Evolutionary conservation across 2,797 vertebrate genomes (phyloP), one percentile per base, ranked within the genome.

Genomic region (Diplodus sargus): DNA sequence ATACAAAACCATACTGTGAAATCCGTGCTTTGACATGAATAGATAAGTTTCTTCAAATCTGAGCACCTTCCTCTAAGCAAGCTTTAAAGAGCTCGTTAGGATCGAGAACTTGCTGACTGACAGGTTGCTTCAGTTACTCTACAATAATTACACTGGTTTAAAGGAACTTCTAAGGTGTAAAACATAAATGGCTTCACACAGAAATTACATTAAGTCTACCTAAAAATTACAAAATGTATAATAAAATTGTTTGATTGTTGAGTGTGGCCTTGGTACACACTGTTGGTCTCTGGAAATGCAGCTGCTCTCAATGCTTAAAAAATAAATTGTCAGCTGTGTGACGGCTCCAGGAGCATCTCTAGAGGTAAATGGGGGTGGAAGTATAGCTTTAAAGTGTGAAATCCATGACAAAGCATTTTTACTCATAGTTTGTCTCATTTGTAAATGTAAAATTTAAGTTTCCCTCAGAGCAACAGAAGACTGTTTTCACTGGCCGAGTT

Each of bases 1-100:
- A 73, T 73, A 83, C 61, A 74, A 84, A 78, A 61, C 23, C 43
- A 75, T 74, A 42, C 56, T 71, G 53, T 57, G 14, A 51, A 65
- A 20, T 63, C n/a, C 81, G 45, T 43, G 43, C 78, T 83, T 83
- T 23, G 70, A 79, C 7, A 54, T 23, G 1, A 70, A 39, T 62
- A 59, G 22, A 34, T 58, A 47, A 65, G 22, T 20, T 12, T 67
- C 22, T 30, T 76, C 4, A 34, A 17, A 61, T 75, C 70, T 52
- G 43, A 16, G 48, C 56, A 75, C 45, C 67, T 61, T 42, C 22
- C 43, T 75, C 65, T 73, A 70, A 62, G 70, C n/a, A 64, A 66
- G 51, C 49, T 30, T 70, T 57, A 52, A 68, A 64, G 23, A 17
- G 51, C 13, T 53, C 2, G 3, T 60, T 45, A 75, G 2, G 15